phyloP scores from a whole-genome alignment of 2,888 invertebrate genomes.

The Acanthosepion pharaonis region DNA sequence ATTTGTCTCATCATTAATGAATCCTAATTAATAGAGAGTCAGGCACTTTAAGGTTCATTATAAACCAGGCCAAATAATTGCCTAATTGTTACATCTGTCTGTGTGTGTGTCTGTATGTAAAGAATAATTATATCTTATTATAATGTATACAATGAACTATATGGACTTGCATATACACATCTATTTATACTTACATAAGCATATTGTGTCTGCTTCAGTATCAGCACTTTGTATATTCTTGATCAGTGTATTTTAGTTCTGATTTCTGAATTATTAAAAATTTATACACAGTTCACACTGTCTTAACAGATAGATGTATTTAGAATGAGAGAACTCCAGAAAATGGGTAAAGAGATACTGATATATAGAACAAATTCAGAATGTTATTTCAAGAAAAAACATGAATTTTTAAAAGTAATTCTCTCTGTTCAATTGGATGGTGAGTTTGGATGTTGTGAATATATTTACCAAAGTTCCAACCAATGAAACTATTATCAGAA shows the following conservation, averaged over 20 bases:
- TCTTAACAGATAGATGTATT: too few species aligned
- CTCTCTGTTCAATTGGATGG: too few species aligned
- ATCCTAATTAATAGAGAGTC: conserved; percentile 33
- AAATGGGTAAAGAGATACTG: too few species aligned
- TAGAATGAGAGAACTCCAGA: too few species aligned
- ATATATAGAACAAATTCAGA: too few species aligned
- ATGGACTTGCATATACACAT: not conserved
- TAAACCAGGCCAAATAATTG: not conserved
- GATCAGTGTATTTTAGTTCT: too few species aligned
- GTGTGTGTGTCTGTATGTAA: not conserved
- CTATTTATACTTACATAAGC: not conserved
- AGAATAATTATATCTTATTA: not conserved
- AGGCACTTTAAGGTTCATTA: conserved; percentile 14
- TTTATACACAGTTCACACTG: not conserved
- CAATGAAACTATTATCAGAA: too few species aligned
- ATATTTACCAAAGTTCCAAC: too few species aligned
- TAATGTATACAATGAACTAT: not conserved
- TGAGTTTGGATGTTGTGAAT: too few species aligned
- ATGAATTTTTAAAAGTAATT: too few species aligned
- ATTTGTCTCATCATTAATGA: conserved; percentile 15
- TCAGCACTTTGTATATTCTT: too few species aligned
- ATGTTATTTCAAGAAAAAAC: too few species aligned
- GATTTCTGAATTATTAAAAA: not conserved
- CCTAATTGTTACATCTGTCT: not conserved
- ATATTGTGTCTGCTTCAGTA: not conserved